Evolutionary conservation across 2,797 vertebrate genomes (phyloP).

Genomic region (Malacoraja senta): DNA sequence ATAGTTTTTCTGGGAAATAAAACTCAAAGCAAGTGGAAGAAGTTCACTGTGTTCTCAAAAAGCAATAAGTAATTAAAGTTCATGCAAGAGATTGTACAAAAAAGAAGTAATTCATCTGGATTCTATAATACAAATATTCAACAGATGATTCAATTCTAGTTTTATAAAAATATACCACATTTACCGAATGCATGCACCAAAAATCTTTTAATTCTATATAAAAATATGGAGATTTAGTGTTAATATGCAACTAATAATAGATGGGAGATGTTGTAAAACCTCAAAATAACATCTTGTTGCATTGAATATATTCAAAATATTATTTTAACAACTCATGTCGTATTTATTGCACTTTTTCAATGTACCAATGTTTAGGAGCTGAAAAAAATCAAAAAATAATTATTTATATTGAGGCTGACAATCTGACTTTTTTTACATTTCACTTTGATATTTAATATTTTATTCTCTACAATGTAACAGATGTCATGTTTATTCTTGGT

Average conservation of each 20-base stretch:
- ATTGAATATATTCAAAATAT: not conserved
- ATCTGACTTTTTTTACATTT: not conserved
- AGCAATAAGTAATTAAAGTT: slow-evolving; percentile 14
- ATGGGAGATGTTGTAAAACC: not conserved
- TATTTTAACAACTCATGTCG: not conserved
- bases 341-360: slow-evolving; percentile 31
- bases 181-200: slow-evolving; percentile 1
- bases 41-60: slow-evolving; percentile 23
- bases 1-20: not conserved
- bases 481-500: not conserved
- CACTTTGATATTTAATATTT: not conserved
- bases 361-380: not conserved
- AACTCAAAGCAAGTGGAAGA: not conserved
- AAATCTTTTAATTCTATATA: not conserved
- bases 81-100: slow-evolving; percentile 17
- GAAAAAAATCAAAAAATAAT: slow-evolving; percentile 23
- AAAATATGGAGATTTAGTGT: not conserved
- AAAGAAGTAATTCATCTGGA: not conserved
- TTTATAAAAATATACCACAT: slow-evolving; percentile 33
- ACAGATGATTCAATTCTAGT: not conserved
- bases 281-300: not conserved
- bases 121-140: not conserved
- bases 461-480: not conserved
- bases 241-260: not conserved
- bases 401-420: not conserved